Base-by-base conservation (phyloP, 2,797 vertebrate species). In the Clarias pachynema region DNA sequence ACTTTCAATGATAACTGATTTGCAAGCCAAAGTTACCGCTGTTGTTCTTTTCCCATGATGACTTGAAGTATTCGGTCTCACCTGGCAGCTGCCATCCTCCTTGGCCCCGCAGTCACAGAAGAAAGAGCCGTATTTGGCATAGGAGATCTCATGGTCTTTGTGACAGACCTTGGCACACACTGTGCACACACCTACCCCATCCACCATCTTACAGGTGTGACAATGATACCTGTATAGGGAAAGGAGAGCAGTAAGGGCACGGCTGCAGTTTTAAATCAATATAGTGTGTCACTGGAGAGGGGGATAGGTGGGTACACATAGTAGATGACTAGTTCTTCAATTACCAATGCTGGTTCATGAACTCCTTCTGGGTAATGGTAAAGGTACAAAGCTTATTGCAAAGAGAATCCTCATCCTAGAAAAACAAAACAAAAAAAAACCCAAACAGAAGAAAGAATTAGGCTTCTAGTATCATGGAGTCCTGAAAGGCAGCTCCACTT, bases 321-420 rank as follows among this genome's bases (percentile, higher is more conserved):
- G n/a, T 85, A 81, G 65, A 53, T 83, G 49, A 62, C 80, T 79
- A 75, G 66, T 85, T 31, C 34, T 84, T 89, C 37, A 88, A 95
- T 96, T 96, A 99, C 98, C 98, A 99, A 81, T 99, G 98, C 77
- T 99, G 98, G 91, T 99, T 99, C 98, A 99, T 99, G 95, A 99
- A 99, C 60, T 99, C 98, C 90, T 99, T 99, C 95, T 99, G 98
- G 9, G 98, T 99, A 90, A 99, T 99, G 87, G 98, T 99, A 90
- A 99, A 99, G 59, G 98, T 99, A 88, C 98, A 99, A 40, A 99
- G 97, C 89, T 99, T 99, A 93, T 99, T 99, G 93, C 98, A 99
- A 82, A 99, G 96, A 15, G 98, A 99, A 92, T 99, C 98, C 96
- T 99, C 98, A 94, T 99, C 98, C 98, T 99, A 87, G 63, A 86